Percentiles rank a stretch among this genome's conserved stretches.
phyloP scores from a whole-genome alignment of 2,113 vertebrate species.

The Nycticryphes semicollaris region DNA sequence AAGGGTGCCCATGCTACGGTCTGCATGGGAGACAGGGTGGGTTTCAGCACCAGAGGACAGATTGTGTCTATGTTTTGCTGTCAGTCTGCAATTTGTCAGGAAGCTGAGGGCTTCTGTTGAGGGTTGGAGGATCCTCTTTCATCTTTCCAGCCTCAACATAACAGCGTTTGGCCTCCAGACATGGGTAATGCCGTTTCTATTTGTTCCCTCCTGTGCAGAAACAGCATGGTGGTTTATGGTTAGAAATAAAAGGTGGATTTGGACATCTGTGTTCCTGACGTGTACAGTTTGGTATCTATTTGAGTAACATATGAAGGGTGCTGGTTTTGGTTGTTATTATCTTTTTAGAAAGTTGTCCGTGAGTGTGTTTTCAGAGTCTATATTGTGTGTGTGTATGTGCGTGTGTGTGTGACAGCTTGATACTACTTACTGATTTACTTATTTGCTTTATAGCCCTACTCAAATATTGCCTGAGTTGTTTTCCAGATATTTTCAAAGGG shows the following conservation, averaged over 20 bases:
- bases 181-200: not conserved
- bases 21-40: not conserved
- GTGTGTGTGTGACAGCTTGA: not conserved
- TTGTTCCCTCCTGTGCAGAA: not conserved
- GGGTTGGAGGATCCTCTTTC: not conserved
- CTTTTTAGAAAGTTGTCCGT: not conserved
- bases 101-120: not conserved
- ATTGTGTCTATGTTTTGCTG: not conserved
- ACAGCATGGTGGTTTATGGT: not conserved
- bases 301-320: not conserved
- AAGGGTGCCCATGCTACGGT: accelerated
- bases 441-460: not conserved
- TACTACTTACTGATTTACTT: not conserved
- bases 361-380: not conserved
- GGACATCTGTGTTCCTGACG: not conserved
- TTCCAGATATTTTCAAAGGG: not conserved
- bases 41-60: accelerated
- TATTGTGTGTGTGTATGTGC: not conserved
- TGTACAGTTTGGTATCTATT: not conserved
- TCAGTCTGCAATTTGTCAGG: not conserved
- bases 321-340: not conserved
- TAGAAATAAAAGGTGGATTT: not conserved
- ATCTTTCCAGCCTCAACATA: not conserved
- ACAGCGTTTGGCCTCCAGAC: not conserved
- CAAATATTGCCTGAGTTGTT: not conserved